A percentile compares a stretch with the other conserved stretches of the same genome.
phyloP scores from a whole-genome alignment of 2,888 invertebrate genomes.

The Dione vanillae region DNA sequence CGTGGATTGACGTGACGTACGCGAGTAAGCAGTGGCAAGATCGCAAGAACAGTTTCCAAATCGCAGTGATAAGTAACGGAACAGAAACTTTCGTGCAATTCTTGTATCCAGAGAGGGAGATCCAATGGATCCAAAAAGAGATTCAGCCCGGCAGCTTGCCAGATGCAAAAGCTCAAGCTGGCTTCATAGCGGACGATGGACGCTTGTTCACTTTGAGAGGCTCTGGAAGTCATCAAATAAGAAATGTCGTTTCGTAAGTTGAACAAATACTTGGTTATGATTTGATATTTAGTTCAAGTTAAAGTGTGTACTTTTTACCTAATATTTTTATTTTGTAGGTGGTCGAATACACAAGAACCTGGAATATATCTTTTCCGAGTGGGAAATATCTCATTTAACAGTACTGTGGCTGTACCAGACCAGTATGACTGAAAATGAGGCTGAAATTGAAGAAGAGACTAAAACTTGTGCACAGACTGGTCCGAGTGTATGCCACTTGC shows the following conservation, averaged over 20 bases:
- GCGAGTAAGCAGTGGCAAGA: conserved; percentile 87
- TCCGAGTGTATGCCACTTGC: conserved; percentile 90
- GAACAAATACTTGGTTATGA: background rate
- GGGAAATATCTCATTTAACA: conserved; percentile 86
- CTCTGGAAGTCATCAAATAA: conserved; percentile 95
- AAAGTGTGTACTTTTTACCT: background rate
- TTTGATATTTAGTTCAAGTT: background rate
- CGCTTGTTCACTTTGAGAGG: conserved; percentile 90
- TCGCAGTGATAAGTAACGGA: conserved; percentile 87
- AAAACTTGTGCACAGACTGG: conserved; percentile 86
- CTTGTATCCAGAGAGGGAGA: conserved; percentile 93
- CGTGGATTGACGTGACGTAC: conserved; percentile 95
- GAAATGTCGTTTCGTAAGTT: conserved; percentile 89
- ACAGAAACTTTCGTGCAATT: conserved; percentile 93
- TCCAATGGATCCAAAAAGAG: conserved; percentile 96
- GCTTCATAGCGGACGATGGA: conserved; percentile 94
- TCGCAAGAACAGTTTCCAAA: conserved; percentile 94
- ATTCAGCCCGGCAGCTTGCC: conserved; percentile 90
- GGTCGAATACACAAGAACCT: conserved; percentile 92
- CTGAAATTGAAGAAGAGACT: conserved; percentile 75
- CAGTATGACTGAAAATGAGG: conserved; percentile 73
- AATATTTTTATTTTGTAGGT: conserved; percentile 80
- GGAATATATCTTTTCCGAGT: conserved; percentile 95
- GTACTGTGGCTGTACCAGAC: conserved; percentile 88
- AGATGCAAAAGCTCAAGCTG: conserved; percentile 96